Percentiles rank a stretch among this genome's conserved stretches.
Conservation (phyloP, 2,113 vertebrate genomes). For the Carettochelys insculpta region DNA sequence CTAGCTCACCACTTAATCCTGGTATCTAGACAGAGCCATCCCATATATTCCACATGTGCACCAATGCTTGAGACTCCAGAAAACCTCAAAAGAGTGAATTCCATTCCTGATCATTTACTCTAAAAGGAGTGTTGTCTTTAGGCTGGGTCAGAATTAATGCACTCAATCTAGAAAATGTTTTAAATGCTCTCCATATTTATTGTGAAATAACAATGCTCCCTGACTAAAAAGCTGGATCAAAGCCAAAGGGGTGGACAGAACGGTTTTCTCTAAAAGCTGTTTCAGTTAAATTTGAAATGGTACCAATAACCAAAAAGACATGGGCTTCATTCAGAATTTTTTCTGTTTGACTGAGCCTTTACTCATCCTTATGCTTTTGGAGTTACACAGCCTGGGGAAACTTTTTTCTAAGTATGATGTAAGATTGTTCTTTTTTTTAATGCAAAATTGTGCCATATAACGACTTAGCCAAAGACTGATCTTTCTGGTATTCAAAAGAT, state of each 20-base stretch:
- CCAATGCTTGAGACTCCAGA: background rate
- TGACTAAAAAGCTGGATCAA: constrained; percentile 75
- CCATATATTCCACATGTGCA: background rate
- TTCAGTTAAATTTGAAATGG: constrained; percentile 63
- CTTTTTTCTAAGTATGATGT: background rate
- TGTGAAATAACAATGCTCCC: constrained; percentile 60
- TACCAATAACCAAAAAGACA: constrained; percentile 37
- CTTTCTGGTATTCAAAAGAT: background rate
- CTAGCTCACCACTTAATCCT: background rate
- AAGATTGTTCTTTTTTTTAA: background rate
- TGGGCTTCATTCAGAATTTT: constrained; percentile 10
- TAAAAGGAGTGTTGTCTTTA: constrained; percentile 69
- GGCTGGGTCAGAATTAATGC: constrained; percentile 54
- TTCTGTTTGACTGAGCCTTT: constrained; percentile 15
- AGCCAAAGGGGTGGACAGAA: constrained; percentile 23
- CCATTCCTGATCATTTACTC: background rate
- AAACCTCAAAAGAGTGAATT: constrained; percentile 12
- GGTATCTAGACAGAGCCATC: background rate
- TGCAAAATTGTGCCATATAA: background rate
- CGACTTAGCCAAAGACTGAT: background rate
- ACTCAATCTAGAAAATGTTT: constrained; percentile 58
- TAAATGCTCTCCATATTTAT: constrained; percentile 59
- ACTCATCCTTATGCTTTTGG: background rate
- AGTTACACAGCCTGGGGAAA: background rate
- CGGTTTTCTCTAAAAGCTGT: constrained; percentile 53